Base-by-base conservation (phyloP, 2,797 vertebrate genomes). In the Iguana delicatissima region DNA sequence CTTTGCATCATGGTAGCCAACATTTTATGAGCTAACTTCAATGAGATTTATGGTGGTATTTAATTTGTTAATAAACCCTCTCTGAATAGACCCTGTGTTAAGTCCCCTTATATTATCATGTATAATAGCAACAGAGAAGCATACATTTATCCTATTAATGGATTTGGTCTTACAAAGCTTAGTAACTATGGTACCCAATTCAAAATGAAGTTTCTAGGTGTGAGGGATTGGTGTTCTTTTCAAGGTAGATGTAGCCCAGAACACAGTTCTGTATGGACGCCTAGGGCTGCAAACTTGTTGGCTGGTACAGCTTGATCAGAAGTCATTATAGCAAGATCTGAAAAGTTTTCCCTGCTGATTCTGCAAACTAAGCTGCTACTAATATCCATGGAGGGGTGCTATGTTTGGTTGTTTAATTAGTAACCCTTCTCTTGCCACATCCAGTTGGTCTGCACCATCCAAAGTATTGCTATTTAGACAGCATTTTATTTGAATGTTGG, bases 81-180 rank as follows among this genome's bases (percentile, higher is more conserved):
- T 32, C 29, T 87, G 74, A 80, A 87, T 67, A 79, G 57, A 14
- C 57, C 20, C 38, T 55, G 13, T 69, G 77, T 88, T 88, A 29
- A 6, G 22, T 81, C 69, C 62, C 46, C 62, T 88, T 88, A 38
- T 80, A 67, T 46, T 50, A 67, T 35, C 86, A 69, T 32, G 20
- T 16, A 80, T 69, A 87, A 87, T 80, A 22, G 42, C 6, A 35
- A 69, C 62, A 72, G 7, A 55, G 79, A 72, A 81, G 64, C 46
- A 69, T 52, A 42, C 42, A 80, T 67, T 72, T 88, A 72, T 57
- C 62, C 62, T 80, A 69, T 88, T 81, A 80, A 88, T 72, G 64
- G 46, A 80, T 69, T 81, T 80, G 42, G 62, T 55, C 18, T 18
- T 80, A 46, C 62, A 72, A 26, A 29, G 46, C n/a, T 88, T 55